phyloP scores from a whole-genome alignment of 2,113 vertebrate genomes.

The Boleophthalmus pectinirostris region DNA sequence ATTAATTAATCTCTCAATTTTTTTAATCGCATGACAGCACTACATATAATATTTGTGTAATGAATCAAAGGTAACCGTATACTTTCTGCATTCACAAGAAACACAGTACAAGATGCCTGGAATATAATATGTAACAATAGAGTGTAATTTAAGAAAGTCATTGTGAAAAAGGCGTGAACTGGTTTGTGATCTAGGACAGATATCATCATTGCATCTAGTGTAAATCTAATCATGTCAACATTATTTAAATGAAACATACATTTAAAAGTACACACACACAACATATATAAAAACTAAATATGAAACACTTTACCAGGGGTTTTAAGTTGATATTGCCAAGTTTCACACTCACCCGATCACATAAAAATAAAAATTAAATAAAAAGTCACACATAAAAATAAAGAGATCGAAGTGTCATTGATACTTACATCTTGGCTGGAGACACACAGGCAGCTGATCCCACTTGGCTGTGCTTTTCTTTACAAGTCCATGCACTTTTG shows the following conservation, averaged over 20 bases:
- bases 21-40: too few species aligned
- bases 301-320: too few species aligned
- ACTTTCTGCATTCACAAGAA: background rate
- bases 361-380: too few species aligned
- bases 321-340: background rate
- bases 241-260: too few species aligned
- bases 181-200: background rate
- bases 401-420: background rate
- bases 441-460: conserved; percentile 69
- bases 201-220: too few species aligned
- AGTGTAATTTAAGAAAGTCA: background rate
- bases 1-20: too few species aligned
- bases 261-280: too few species aligned
- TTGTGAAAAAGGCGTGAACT: background rate
- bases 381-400: background rate
- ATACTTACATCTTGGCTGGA: conserved; percentile 83
- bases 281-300: too few species aligned
- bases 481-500: conserved; percentile 76
- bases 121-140: background rate
- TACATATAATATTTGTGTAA: background rate
- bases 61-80: background rate
- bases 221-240: too few species aligned
- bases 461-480: conserved; percentile 45
- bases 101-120: background rate
- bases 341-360: background rate